Conservation (phyloP, 2,888 invertebrate genomes). For the Dorcus hopei region DNA sequence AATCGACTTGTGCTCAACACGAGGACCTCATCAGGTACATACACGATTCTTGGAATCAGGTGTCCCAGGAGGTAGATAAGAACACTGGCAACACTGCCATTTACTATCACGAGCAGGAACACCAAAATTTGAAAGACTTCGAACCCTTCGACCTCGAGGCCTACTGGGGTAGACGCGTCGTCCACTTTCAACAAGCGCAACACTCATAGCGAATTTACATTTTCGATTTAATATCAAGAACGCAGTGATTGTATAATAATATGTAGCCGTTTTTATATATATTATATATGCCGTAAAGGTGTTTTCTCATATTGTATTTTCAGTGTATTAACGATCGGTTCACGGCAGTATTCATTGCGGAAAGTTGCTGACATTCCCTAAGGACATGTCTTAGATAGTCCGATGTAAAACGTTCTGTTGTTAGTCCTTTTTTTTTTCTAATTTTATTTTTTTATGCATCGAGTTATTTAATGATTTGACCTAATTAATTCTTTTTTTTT, state of each 20-base stretch:
- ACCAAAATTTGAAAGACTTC: slow-evolving; percentile 62
- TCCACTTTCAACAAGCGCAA: slow-evolving; percentile 62
- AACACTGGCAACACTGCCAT: slow-evolving; percentile 53
- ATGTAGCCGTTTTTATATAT: background rate
- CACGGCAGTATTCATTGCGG: background rate
- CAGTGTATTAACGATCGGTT: background rate
- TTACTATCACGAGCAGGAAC: slow-evolving; percentile 63
- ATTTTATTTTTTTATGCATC: too few relatives aligned
- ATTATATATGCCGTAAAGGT: background rate
- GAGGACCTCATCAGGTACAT: slow-evolving; percentile 79
- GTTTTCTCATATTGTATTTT: background rate
- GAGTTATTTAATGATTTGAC: too few relatives aligned
- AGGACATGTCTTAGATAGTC: background rate
- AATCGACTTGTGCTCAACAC: slow-evolving; percentile 54
- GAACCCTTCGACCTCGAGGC: slow-evolving; percentile 76
- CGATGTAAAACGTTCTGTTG: too few relatives aligned
- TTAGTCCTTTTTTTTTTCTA: too few relatives aligned
- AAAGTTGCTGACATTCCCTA: background rate
- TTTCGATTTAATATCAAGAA: background rate
- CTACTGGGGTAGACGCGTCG: slow-evolving; percentile 70
- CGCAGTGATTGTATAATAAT: background rate
- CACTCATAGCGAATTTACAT: slow-evolving; percentile 37
- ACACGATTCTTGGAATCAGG: slow-evolving; percentile 73
- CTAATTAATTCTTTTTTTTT: too few relatives aligned
- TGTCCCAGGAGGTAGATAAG: slow-evolving; percentile 43